phyloP scores from a whole-genome alignment of 2,113 vertebrate genomes.

The Mixornis gularis region DNA sequence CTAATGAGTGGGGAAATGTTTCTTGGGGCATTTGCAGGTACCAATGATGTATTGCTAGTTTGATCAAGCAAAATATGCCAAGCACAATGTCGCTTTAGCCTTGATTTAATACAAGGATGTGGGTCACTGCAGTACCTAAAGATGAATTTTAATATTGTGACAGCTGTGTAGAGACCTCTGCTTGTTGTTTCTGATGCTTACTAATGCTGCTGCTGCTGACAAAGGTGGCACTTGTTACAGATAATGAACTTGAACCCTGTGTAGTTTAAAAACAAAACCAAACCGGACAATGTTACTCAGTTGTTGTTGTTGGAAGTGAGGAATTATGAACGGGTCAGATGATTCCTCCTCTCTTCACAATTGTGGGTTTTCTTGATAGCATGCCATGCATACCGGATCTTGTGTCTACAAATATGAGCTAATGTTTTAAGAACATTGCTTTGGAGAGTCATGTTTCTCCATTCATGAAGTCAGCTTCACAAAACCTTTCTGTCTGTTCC shows the following conservation, averaged over 20 bases:
- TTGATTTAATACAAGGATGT: neutral
- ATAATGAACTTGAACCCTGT: neutral
- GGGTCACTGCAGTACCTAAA: neutral
- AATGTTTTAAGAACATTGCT: neutral
- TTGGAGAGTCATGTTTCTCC: neutral
- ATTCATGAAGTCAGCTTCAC: neutral
- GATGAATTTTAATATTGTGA: neutral
- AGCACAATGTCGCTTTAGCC: neutral
- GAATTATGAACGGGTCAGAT: neutral
- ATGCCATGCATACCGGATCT: neutral
- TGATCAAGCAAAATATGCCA: neutral
- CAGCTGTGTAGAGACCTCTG: neutral
- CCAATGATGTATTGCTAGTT: neutral
- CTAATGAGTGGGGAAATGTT: neutral
- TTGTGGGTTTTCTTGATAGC: neutral
- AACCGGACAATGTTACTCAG: neutral
- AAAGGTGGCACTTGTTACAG: neutral
- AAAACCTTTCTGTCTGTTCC: neutral
- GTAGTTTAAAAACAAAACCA: neutral
- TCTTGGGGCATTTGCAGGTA: neutral
- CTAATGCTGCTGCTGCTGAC: neutral
- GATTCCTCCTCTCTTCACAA: neutral
- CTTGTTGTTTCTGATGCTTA: neutral
- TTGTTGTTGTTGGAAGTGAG: neutral
- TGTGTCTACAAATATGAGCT: neutral